Percentiles rank a stretch among this genome's conserved stretches.
These are phyloP conservation scores for Denticeps clupeoides DNA, from an alignment of 2,797 vertebrate genomes.

Conservation along the genomic window DNA sequence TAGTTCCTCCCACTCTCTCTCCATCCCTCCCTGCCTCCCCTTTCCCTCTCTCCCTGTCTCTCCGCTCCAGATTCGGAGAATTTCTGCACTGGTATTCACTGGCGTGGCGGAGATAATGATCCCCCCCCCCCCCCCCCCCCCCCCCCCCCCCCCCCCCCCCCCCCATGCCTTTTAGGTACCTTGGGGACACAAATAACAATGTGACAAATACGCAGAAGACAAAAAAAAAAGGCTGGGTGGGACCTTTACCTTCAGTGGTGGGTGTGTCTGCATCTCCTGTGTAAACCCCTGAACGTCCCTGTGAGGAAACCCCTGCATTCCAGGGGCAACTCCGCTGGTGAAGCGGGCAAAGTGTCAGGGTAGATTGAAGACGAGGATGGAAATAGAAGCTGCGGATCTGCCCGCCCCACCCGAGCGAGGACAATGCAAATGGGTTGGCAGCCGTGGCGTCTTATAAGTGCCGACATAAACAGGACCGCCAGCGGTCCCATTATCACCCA, in stretches of 20 bases:
- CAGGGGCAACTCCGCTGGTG: conserved; percentile 23
- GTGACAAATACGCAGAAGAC: conserved; percentile 44
- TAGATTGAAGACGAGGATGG: conserved; percentile 42
- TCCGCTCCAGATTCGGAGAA: conserved; percentile 44
- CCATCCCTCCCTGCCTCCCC: conserved; percentile 22
- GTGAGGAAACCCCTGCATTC: conserved; percentile 15
- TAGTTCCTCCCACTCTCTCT: conserved; percentile 2
- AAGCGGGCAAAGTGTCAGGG: conserved; percentile 39
- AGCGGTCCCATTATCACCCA: conserved; percentile 28
- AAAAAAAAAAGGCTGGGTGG: conserved; percentile 38
- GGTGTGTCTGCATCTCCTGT: neutral
- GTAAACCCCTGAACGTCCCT: neutral
- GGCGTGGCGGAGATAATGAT: conserved; percentile 48
- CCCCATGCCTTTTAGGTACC: conserved; percentile 40
- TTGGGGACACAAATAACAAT: conserved; percentile 39
- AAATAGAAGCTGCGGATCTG: conserved; percentile 44
- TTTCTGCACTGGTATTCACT: conserved; percentile 51
- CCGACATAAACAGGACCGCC: conserved; percentile 38
- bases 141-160: too few relatives aligned
- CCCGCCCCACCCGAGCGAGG: conserved; percentile 33
- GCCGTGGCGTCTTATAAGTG: conserved; percentile 43
- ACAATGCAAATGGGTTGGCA: conserved; percentile 29
- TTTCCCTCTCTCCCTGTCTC: conserved; percentile 27
- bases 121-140: too few relatives aligned
- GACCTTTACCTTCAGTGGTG: neutral